phyloP scores from a whole-genome alignment of 2,797 vertebrate genomes.

The Poliocrania exsul region DNA sequence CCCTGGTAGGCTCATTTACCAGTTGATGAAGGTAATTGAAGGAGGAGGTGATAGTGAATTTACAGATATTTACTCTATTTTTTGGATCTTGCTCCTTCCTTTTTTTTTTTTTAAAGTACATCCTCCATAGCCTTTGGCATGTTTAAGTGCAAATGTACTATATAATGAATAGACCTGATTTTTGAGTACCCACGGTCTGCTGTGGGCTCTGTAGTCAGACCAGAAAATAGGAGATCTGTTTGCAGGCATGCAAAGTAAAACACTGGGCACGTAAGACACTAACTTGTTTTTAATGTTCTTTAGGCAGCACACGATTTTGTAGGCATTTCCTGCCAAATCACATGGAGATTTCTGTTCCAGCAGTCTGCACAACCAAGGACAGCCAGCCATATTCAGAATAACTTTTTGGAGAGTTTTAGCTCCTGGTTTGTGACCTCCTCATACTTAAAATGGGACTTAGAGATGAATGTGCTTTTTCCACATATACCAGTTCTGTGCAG shows the following conservation, averaged over 20 bases:
- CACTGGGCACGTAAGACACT: background rate
- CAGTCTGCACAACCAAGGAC: background rate
- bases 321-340: background rate
- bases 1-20: too few relatives aligned
- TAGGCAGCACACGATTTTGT: background rate
- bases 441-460: background rate
- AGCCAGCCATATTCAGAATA: background rate
- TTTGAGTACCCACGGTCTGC: background rate
- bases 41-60: background rate
- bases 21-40: too few relatives aligned
- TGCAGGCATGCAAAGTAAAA: background rate
- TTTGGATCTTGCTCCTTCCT: background rate
- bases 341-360: background rate
- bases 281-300: background rate
- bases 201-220: background rate
- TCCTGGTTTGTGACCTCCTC: background rate
- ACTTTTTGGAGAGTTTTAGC: background rate
- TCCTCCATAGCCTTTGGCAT: background rate
- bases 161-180: background rate
- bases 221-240: background rate
- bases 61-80: background rate
- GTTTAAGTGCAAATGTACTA: background rate
- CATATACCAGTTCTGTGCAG: background rate
- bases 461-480: background rate
- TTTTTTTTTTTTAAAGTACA: background rate